Conservation (phyloP, 2,797 vertebrate genomes). For the Lepilemur septentrionalis region DNA sequence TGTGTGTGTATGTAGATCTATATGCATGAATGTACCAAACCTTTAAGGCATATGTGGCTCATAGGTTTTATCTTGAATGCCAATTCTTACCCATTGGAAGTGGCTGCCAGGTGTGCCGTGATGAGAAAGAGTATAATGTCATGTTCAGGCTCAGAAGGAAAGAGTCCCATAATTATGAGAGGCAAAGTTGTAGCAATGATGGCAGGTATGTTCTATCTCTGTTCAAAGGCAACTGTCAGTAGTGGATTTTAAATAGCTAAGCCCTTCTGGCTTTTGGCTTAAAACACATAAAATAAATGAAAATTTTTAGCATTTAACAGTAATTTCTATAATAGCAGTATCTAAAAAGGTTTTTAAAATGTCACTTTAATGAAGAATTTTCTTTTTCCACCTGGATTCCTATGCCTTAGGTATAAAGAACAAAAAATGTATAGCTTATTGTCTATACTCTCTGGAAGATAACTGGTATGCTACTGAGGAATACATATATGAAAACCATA, state of each 20-base stretch:
- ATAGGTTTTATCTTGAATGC: neutral
- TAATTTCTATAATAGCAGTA: slow-evolving; percentile 19
- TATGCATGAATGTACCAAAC: neutral
- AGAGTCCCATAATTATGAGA: neutral
- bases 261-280: slow-evolving; percentile 10
- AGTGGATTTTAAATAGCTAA: slow-evolving; percentile 33
- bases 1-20: neutral
- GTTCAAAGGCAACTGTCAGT: slow-evolving; percentile 9
- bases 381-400: neutral
- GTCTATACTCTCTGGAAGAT: neutral
- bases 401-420: slow-evolving; percentile 19
- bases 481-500: neutral
- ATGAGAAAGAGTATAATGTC: neutral
- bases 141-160: neutral
- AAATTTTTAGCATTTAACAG: slow-evolving; percentile 28
- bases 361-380: neutral
- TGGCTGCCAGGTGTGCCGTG: neutral
- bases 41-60: neutral
- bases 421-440: neutral
- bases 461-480: neutral
- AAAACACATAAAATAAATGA: slow-evolving; percentile 43
- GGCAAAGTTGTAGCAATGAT: neutral
- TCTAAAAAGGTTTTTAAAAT: slow-evolving; percentile 38
- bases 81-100: neutral
- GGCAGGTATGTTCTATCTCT: neutral